Evolutionary conservation across 92 coral and sea anemone species (phyloP).

Genomic region (Phenganax marumi): DNA sequence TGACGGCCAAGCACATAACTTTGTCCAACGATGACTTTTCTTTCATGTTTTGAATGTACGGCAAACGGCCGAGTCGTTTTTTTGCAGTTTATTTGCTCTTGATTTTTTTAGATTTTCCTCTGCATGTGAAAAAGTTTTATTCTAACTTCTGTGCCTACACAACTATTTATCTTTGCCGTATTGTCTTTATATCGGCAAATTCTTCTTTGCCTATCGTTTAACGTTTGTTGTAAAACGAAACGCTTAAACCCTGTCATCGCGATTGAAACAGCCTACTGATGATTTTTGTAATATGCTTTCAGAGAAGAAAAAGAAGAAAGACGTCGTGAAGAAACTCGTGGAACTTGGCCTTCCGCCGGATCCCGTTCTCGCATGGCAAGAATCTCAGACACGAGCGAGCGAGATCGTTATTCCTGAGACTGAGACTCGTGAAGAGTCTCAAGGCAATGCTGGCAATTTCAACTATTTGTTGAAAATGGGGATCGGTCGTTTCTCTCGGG

Average conservation of each 20-base stretch:
- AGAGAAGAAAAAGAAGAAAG: conserved; percentile 80
- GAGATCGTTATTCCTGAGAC: conserved; percentile 43
- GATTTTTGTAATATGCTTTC: not conserved
- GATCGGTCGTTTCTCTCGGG: conserved; percentile 73
- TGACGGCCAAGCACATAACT: no score
- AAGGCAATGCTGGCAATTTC: conserved; percentile 57
- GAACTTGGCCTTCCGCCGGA: conserved; percentile 81
- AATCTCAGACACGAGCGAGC: conserved; percentile 48
- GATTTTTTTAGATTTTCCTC: no score
- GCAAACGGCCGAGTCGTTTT: no score
- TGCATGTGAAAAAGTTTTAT: no score
- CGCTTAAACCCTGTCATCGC: not conserved
- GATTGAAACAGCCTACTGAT: not conserved
- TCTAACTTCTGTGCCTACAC: no score
- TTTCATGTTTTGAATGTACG: no score
- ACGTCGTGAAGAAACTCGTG: conserved; percentile 69
- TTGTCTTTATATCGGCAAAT: no score
- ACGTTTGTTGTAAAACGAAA: no score
- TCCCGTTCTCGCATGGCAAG: conserved; percentile 88
- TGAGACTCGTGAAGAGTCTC: conserved; percentile 59
- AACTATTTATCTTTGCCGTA: no score
- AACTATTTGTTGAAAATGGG: conserved; percentile 79
- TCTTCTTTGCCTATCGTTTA: no score
- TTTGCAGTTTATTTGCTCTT: no score
- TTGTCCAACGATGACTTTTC: no score